These are phyloP conservation scores for Tinamus major DNA, from an alignment of 2,797 vertebrate genomes.

Conservation along the genomic window DNA sequence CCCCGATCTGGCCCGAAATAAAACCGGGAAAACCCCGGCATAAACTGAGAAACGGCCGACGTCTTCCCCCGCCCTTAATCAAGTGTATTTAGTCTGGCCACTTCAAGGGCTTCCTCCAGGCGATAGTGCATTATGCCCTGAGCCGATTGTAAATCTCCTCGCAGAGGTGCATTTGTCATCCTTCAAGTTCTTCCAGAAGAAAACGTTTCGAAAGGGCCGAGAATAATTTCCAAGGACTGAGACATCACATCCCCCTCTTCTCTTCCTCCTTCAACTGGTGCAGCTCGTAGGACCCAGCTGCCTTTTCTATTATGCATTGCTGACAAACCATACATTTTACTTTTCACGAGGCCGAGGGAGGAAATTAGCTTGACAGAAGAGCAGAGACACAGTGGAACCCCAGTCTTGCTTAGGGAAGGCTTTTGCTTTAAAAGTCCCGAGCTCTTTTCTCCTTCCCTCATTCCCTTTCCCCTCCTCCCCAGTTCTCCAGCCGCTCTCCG, in stretches of 20 bases:
- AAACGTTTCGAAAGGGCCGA: not conserved
- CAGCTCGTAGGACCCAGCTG: not conserved
- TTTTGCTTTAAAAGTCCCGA: not conserved
- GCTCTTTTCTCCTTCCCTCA: fast-evolving
- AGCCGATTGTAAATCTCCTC: not conserved
- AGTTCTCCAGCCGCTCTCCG: not conserved
- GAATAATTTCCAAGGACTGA: not conserved
- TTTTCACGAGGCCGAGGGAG: not conserved
- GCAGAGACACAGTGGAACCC: fast-evolving
- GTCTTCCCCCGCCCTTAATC: fast-evolving
- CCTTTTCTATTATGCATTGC: not conserved
- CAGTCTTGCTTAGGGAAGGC: too few relatives aligned
- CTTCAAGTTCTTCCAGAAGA: not conserved
- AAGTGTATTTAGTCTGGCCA: fast-evolving
- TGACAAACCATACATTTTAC: not conserved
- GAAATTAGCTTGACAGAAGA: too few relatives aligned
- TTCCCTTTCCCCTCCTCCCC: not conserved
- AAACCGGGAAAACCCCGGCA: fast-evolving
- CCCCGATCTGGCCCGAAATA: not conserved
- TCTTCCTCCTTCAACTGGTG: not conserved
- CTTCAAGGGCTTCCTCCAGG: not conserved
- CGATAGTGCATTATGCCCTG: fast-evolving
- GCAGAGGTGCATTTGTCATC: not conserved
- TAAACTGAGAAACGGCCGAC: fast-evolving
- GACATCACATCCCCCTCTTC: not conserved